Conservation (phyloP, 2,888 invertebrate genomes). For the Clunio marinus region DNA sequence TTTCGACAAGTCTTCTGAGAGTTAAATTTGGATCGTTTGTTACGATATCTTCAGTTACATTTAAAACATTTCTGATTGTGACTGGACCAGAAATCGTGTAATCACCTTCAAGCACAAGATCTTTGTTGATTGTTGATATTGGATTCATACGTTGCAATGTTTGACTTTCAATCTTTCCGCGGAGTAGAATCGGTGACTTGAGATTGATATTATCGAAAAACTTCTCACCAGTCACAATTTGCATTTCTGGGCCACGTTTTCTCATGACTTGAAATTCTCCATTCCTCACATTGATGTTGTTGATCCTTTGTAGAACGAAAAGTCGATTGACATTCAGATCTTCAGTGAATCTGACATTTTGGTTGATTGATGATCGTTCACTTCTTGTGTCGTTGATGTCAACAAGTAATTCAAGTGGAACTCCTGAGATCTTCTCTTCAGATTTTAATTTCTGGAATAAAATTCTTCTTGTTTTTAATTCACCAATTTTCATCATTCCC, state of each 20-base stretch:
- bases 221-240: constrained; percentile 52
- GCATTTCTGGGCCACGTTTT: constrained; percentile 48
- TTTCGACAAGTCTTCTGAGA: constrained; percentile 5
- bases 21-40: constrained; percentile 41
- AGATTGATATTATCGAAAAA: constrained; percentile 51
- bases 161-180: constrained; percentile 52
- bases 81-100: constrained; percentile 53
- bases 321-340: constrained; percentile 50
- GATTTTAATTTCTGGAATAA: constrained; percentile 24
- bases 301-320: constrained; percentile 50
- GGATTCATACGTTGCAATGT: constrained; percentile 52
- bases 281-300: constrained; percentile 52
- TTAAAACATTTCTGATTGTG: constrained; percentile 50
- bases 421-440: background rate
- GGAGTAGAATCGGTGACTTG: constrained; percentile 50
- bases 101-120: constrained; percentile 50
- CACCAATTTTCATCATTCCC: constrained; percentile 43
- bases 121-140: constrained; percentile 50
- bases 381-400: constrained; percentile 1
- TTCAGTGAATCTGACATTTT: constrained; percentile 51
- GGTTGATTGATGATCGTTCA: constrained; percentile 47
- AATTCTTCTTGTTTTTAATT: constrained; percentile 46
- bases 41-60: constrained; percentile 43
- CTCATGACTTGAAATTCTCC: constrained; percentile 52
- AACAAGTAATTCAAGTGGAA: background rate